Conservation (phyloP, 2,888 invertebrate species). For the Mimachlamys varia region DNA sequence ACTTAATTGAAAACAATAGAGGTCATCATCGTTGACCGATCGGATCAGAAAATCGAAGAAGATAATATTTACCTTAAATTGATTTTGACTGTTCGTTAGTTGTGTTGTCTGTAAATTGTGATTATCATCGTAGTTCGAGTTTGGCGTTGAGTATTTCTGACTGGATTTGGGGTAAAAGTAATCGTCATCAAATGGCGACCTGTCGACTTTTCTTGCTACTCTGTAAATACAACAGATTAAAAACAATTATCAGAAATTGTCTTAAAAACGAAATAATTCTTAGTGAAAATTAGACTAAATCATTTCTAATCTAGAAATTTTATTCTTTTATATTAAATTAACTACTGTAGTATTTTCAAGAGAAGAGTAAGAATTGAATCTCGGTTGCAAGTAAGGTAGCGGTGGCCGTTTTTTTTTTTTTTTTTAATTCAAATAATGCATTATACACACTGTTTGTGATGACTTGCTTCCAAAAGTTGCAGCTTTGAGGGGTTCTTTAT, state of each 20-base stretch:
- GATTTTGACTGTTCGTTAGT: background rate
- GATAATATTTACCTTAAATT: constrained; percentile 30
- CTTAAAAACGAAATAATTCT: too few species aligned
- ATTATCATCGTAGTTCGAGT: background rate
- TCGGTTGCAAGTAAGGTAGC: too few species aligned
- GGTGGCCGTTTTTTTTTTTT: background rate
- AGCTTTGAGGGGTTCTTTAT: constrained; percentile 60
- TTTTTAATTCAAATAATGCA: background rate
- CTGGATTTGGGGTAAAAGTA: background rate
- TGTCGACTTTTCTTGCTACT: background rate
- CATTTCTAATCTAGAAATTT: background rate
- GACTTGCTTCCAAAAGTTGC: constrained; percentile 55
- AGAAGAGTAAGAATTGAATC: too few species aligned
- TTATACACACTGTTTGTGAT: constrained; percentile 43
- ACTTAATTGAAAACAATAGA: too few species aligned
- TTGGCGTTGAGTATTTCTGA: background rate
- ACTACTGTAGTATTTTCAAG: background rate
- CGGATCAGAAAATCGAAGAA: too few species aligned
- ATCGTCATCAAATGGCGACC: background rate
- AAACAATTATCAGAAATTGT: background rate
- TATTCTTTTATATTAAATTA: background rate
- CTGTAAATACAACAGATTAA: background rate
- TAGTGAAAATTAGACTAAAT: too few species aligned
- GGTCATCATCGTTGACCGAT: too few species aligned
- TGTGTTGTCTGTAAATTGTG: background rate